Conservation (phyloP, 2,888 invertebrate genomes). For the Brachypalpus laphriformis region DNA sequence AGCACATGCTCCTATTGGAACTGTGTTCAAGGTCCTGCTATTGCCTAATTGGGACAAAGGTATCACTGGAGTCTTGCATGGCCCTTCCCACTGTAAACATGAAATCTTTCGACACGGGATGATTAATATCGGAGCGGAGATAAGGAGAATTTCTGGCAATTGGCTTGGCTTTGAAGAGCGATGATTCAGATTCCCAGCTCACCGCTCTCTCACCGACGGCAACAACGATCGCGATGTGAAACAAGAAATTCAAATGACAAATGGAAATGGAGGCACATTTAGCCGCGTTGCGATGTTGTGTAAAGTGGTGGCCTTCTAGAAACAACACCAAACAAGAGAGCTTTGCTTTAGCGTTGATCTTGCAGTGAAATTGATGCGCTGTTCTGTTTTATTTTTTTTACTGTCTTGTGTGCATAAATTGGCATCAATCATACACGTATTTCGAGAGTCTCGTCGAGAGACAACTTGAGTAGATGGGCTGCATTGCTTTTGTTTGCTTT, state of each 20-base stretch:
- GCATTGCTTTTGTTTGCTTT: background rate
- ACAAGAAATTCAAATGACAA: conserved; percentile 39
- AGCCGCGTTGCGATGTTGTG: conserved; percentile 38
- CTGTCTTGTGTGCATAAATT: conserved; percentile 39
- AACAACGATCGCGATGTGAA: conserved; percentile 21
- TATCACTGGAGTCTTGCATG: background rate
- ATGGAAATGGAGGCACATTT: conserved; percentile 43
- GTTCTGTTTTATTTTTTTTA: conserved; percentile 10
- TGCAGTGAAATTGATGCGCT: conserved; percentile 28
- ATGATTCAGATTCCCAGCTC: conserved; percentile 46
- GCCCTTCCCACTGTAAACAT: conserved; percentile 13
- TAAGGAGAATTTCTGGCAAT: conserved; percentile 37
- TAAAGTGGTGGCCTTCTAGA: conserved; percentile 58
- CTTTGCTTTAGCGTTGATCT: conserved; percentile 21
- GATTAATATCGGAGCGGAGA: conserved; percentile 46
- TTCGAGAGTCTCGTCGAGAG: conserved; percentile 12
- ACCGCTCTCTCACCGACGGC: background rate
- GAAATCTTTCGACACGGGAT: conserved; percentile 15
- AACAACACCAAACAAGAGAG: conserved; percentile 26
- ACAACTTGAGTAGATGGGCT: conserved; percentile 2
- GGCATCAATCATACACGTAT: conserved; percentile 27
- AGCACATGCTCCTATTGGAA: background rate
- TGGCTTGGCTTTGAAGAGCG: too few relatives aligned
- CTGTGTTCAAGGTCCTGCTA: background rate
- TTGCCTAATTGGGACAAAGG: background rate